phyloP scores from a whole-genome alignment of 2,888 invertebrate species.

The Hermodice carunculata region DNA sequence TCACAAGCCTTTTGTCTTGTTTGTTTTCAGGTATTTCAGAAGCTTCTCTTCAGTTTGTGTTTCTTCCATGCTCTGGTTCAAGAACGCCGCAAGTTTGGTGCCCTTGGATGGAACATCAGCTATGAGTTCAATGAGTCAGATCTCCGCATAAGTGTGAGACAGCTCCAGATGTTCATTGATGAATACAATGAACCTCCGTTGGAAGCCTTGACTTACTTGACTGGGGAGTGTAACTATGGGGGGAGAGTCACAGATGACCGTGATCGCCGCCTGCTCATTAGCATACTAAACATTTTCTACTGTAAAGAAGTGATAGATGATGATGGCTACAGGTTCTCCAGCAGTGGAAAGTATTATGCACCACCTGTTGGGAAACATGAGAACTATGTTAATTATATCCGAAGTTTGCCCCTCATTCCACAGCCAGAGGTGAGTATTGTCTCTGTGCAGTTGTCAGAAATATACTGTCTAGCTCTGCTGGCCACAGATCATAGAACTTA shows the following conservation, averaged over 20 bases:
- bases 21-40: conserved; percentile 76
- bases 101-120: conserved; percentile 71
- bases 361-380: conserved; percentile 62
- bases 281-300: conserved; percentile 65
- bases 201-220: conserved; percentile 66
- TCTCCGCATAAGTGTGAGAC: conserved; percentile 68
- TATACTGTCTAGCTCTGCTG: too few species aligned
- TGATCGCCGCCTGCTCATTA: conserved; percentile 65
- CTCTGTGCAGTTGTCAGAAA: neutral
- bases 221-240: conserved; percentile 70
- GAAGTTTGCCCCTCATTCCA: conserved; percentile 63
- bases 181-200: conserved; percentile 68
- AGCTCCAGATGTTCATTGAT: conserved; percentile 45
- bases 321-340: conserved; percentile 60
- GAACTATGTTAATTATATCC: conserved; percentile 63
- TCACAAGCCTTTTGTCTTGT: conserved; percentile 51
- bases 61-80: conserved; percentile 71
- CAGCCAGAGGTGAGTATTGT: conserved; percentile 61
- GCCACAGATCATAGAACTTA: too few species aligned
- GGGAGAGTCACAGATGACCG: conserved; percentile 68
- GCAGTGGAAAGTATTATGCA: conserved; percentile 61
- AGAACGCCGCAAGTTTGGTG: conserved; percentile 70
- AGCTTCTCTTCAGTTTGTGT: conserved; percentile 69
- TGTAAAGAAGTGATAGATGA: conserved; percentile 52
- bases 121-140: conserved; percentile 71